Conservation (phyloP, 1,140 invertebrate genomes). For the Drosophila ohnishii region DNA sequence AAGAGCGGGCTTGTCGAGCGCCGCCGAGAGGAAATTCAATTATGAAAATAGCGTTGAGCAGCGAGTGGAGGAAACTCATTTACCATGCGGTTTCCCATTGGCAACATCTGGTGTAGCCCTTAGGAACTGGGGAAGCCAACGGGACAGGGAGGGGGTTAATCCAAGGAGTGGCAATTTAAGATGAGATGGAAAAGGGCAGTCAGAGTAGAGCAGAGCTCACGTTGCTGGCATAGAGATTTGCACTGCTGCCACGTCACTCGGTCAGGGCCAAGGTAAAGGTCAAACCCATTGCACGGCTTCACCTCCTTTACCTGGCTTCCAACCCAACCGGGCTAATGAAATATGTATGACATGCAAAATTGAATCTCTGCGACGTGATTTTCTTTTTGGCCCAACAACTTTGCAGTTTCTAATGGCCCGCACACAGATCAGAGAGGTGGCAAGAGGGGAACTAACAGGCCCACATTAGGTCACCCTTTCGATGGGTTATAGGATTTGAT, state of each 20-base stretch:
- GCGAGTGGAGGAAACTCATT: constrained; percentile 47
- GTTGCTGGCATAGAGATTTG: constrained; percentile 22
- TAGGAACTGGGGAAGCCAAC: neutral
- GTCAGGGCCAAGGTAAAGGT: constrained; percentile 66
- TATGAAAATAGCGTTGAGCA: constrained; percentile 67
- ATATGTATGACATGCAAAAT: constrained; percentile 59
- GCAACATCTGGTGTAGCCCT: constrained; percentile 34
- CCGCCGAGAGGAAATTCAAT: constrained; percentile 65
- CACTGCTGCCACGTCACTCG: constrained; percentile 31
- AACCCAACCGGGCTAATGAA: constrained; percentile 29
- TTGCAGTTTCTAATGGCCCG: constrained; percentile 28
- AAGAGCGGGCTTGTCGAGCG: constrained; percentile 15
- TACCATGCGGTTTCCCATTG: constrained; percentile 44
- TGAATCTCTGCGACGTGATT: constrained; percentile 32
- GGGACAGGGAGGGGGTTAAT: neutral
- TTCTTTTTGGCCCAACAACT: constrained; percentile 18
- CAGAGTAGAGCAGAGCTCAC: neutral
- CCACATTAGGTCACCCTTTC: neutral
- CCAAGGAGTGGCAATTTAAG: constrained; percentile 33
- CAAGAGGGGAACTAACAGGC: neutral
- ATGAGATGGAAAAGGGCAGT: constrained; percentile 30
- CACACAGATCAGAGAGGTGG: neutral
- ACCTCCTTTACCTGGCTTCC: constrained; percentile 20
- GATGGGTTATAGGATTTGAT: neutral
- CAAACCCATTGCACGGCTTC: constrained; percentile 19